Base-by-base conservation (phyloP, 2,113 vertebrate genomes). In the Microcebus griseorufus region DNA sequence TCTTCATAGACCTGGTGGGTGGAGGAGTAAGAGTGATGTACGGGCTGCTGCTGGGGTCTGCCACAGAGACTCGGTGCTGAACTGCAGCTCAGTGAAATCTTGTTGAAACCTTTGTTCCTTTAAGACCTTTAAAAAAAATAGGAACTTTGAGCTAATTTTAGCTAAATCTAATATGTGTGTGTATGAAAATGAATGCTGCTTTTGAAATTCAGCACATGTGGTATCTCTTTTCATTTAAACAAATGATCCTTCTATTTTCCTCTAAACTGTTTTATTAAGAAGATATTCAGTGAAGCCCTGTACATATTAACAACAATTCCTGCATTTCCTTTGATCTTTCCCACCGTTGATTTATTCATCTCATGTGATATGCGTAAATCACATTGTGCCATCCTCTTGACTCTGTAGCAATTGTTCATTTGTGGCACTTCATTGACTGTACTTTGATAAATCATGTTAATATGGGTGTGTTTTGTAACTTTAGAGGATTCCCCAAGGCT, bases 171-270 rank as follows among this genome's bases (percentile, higher is more conserved):
- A 93, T 62, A 22, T 83, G 58, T 78, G 72, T 78, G 80, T 91
- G 91, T 98, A 92, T 84, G 75, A 94, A 25, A 83, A 95, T n/a
- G 95, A 96, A 96, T 88, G 81, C 97, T 93, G 95, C n/a, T 97
- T 97, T 98, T 98, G 80, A 82, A 97, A 97, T 97, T 97, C 92
- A 67, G 96, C 70, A 9, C 0, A 0, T 93, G 93, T 22, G 2
- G 34, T 93, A 88, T 96, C 88, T 98, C 91, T 89, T 97, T 98
- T 97, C 97, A 90, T 10, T 7, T 96, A 96, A 97, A 96, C 97
- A 98, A 97, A 97, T 94, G 75, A 97, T 67, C 92, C 93, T 83
- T 97, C 72, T 96, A 72, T 95, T 97, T 98, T 95, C 93, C 97
- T 97, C 97, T 95, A 96, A 97, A 94, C n/a, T 34, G 72, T 97